phyloP scores from a whole-genome alignment of 1,140 invertebrate genomes.

The Heliconius hermathena region DNA sequence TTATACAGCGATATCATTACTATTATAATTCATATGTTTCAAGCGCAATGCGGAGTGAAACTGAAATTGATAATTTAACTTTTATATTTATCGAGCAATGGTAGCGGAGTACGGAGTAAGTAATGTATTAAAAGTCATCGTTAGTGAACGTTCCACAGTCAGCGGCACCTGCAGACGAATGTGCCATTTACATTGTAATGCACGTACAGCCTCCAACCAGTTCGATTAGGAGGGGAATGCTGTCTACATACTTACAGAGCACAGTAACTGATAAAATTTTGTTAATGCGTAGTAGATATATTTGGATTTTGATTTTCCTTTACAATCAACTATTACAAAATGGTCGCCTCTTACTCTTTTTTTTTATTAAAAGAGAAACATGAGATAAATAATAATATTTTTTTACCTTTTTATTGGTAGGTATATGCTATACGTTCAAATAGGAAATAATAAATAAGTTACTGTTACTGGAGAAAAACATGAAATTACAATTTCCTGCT shows the following conservation, averaged over 20 bases:
- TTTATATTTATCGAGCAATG: constrained; percentile 42
- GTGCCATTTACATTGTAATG: constrained; percentile 79
- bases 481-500: neutral
- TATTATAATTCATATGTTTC: constrained; percentile 29
- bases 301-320: constrained; percentile 1
- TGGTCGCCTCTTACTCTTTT: neutral
- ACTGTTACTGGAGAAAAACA: neutral
- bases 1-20: constrained; percentile 22
- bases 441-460: neutral
- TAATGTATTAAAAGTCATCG: constrained; percentile 46
- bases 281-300: constrained; percentile 33
- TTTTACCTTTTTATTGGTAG: neutral
- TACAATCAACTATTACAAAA: neutral
- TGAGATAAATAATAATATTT: neutral
- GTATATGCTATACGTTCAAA: neutral
- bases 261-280: constrained; percentile 49
- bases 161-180: constrained; percentile 69
- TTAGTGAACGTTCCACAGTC: constrained; percentile 34
- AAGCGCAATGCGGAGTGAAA: constrained; percentile 1
- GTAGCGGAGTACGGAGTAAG: constrained; percentile 42
- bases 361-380: neutral
- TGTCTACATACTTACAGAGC: constrained; percentile 58
- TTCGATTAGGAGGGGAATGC: constrained; percentile 74
- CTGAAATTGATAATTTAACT: neutral
- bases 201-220: constrained; percentile 67